These are phyloP conservation scores for Saguinus imperator DNA, from an alignment of 2,113 vertebrate genomes.

Conservation along the genomic window DNA sequence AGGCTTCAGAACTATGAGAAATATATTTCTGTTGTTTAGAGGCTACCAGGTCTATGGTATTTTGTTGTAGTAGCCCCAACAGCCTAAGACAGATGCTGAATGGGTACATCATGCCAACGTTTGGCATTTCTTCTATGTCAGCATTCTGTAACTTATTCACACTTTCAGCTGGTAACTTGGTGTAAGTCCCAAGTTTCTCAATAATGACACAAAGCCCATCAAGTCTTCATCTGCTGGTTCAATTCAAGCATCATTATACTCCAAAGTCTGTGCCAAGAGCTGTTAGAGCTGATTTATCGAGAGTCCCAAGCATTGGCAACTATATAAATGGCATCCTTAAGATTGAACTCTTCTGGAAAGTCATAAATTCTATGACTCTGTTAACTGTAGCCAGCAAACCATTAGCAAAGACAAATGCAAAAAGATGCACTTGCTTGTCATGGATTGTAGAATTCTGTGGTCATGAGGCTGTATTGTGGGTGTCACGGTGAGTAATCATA, in stretches of 20 bases:
- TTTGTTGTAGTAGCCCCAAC: not conserved
- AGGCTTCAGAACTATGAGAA: not conserved
- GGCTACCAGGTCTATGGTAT: not conserved
- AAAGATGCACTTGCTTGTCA: not conserved
- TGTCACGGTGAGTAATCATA: not conserved
- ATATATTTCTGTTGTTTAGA: not conserved
- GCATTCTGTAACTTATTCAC: not conserved
- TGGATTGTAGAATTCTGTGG: not conserved
- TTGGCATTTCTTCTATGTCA: not conserved
- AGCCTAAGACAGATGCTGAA: too few species aligned
- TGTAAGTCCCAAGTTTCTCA: not conserved
- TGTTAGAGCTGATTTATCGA: not conserved
- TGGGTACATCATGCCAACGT: not conserved
- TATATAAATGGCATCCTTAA: not conserved
- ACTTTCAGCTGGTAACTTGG: not conserved
- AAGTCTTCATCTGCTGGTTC: not conserved
- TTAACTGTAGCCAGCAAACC: not conserved
- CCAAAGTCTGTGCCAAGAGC: not conserved
- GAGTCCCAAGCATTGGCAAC: not conserved
- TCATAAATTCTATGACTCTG: not conserved
- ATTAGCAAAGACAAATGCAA: not conserved
- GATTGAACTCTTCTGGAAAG: not conserved
- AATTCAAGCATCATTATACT: not conserved
- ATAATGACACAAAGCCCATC: not conserved
- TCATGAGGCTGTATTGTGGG: not conserved